Evolutionary conservation across 2,113 vertebrate genomes (phyloP).

Genomic region (Gulo gulo): DNA sequence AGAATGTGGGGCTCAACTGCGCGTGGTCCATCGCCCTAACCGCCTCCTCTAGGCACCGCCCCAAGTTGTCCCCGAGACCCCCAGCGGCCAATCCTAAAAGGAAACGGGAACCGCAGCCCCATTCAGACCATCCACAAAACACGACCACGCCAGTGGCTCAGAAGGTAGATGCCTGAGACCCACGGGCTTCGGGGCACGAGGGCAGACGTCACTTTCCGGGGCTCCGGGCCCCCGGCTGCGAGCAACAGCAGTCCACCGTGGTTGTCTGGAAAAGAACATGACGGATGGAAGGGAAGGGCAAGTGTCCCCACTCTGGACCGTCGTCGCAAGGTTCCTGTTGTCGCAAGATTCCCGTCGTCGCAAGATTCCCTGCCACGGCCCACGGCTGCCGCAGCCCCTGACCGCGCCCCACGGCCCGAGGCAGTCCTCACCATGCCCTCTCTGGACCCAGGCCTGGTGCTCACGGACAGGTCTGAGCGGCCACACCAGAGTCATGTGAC

Average conservation of each 20-base stretch:
- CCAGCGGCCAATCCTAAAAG: background rate
- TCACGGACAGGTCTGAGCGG: background rate
- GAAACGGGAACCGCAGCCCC: rapidly evolving
- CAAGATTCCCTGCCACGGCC: background rate
- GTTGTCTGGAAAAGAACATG: background rate
- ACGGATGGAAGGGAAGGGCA: background rate
- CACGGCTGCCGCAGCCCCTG: rapidly evolving
- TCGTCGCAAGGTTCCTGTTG: rapidly evolving
- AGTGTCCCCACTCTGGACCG: rapidly evolving
- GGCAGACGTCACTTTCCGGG: rapidly evolving
- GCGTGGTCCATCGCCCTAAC: background rate
- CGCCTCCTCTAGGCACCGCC: rapidly evolving
- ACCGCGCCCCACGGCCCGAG: rapidly evolving
- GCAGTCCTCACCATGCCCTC: too few species aligned
- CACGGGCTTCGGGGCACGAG: too few species aligned
- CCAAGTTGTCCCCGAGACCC: background rate
- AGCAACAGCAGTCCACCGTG: background rate
- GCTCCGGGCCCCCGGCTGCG: background rate
- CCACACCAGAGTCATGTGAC: background rate
- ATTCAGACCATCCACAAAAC: rapidly evolving
- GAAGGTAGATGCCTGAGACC: background rate
- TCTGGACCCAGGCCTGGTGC: rapidly evolving
- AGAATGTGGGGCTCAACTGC: background rate
- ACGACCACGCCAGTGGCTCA: background rate
- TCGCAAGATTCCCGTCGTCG: rapidly evolving